Base-by-base conservation (phyloP, 2,113 vertebrate species). In the Trinectes maculatus region DNA sequence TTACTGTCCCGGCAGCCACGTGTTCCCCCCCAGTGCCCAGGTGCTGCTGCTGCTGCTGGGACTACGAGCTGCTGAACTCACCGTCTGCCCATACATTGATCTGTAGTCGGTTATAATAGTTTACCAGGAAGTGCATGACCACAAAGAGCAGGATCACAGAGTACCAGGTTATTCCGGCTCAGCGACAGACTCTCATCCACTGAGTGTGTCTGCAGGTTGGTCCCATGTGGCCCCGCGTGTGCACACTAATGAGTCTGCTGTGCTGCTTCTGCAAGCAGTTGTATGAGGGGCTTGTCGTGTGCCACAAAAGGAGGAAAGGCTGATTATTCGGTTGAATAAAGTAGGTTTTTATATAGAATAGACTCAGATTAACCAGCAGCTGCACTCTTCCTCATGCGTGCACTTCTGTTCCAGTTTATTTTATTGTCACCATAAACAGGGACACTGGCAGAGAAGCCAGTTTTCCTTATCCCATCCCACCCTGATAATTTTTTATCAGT, bases 41-140 rank as follows among this genome's bases (percentile, higher is more conserved):
- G 74, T 85, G 74, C 77, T 60, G 52, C 36, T 53, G 48, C 63
- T n/a, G n/a, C n/a, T n/a, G n/a, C n/a, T n/a, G n/a, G n/a, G n/a
- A 15, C 46, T 42, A 3, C 48, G 61, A 42, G 66, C 46, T 39
- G 43, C 22, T 47, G 37, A 18, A 19, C 66, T 64, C 53, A 67
- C 53, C n/a, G n/a, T n/a, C n/a, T n/a, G n/a, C n/a, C n/a, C 60
- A 58, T 75, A 70, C 69, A 18, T 37, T 36, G 47, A 79, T 63
- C 56, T 47, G 39, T 24, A 28, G 16, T 31, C 2, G 10, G 46
- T 8, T 51, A 69, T 59, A 63, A 83, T 65, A 37, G 46, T 66
- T 85, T 75, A 84, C 74, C 39, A 29, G 36, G 28, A 49, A 48
- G 74, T 66, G 37, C 44, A 8, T 15, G 1, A 29, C 28, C 51